Evolutionary conservation across 1,140 invertebrate species (phyloP).

Genomic region (Drosophila arizonae): DNA sequence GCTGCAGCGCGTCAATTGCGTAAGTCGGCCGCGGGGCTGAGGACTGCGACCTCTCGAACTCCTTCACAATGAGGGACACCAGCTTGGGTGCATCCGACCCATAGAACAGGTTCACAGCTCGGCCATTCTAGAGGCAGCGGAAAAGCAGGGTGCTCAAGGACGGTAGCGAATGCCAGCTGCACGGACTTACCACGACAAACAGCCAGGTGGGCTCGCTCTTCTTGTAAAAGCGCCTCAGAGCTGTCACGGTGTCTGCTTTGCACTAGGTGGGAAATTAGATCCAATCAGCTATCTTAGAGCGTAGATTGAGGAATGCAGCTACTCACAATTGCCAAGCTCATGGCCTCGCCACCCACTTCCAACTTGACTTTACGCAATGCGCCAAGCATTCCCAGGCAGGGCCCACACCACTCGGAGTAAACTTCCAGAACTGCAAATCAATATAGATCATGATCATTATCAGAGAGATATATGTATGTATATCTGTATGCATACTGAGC

Average conservation of each 20-base stretch:
- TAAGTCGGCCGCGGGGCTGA: constrained; percentile 75
- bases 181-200: constrained; percentile 89
- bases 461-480: not conserved
- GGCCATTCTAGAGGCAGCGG: constrained; percentile 82
- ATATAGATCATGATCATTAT: not conserved
- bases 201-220: constrained; percentile 95
- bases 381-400: constrained; percentile 92
- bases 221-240: constrained; percentile 90
- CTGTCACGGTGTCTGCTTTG: constrained; percentile 91
- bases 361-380: constrained; percentile 94
- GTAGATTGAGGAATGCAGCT: not conserved
- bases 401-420: constrained; percentile 96
- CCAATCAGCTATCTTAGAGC: not conserved
- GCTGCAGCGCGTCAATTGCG: constrained; percentile 84
- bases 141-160: not conserved
- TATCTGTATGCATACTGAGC: constrained; percentile 85
- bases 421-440: constrained; percentile 90
- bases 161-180: no score
- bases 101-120: constrained; percentile 91
- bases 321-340: constrained; percentile 91
- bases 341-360: constrained; percentile 92
- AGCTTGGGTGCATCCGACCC: constrained; percentile 93
- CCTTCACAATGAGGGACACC: constrained; percentile 87
- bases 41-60: constrained; percentile 84
- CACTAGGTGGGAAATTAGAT: constrained; percentile 43